Evolutionary conservation across 2,888 invertebrate genomes (phyloP).

Genomic region (Macrophya annulata): DNA sequence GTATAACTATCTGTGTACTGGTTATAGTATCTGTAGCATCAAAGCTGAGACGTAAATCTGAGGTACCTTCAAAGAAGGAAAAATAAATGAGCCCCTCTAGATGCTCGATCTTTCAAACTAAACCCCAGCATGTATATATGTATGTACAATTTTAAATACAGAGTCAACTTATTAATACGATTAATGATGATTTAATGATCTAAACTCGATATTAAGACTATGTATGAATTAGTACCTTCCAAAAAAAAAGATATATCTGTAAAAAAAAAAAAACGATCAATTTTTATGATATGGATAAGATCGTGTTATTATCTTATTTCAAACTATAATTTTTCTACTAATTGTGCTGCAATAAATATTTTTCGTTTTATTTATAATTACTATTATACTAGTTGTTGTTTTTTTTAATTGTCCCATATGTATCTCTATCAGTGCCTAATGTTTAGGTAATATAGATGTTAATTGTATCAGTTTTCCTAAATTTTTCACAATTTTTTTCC

Average conservation of each 20-base stretch:
- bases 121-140: slow-evolving; percentile 11
- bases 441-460: background rate
- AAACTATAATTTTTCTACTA: slow-evolving; percentile 44
- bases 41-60: slow-evolving; percentile 72
- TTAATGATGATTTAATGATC: background rate
- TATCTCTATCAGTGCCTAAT: background rate
- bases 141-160: slow-evolving; percentile 25
- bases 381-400: background rate
- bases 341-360: slow-evolving; percentile 47
- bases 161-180: background rate
- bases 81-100: slow-evolving; percentile 62
- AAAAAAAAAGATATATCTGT: too few relatives aligned
- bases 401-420: background rate
- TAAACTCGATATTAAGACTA: background rate
- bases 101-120: background rate
- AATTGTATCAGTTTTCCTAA: background rate
- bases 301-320: background rate
- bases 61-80: slow-evolving; percentile 73
- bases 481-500: background rate
- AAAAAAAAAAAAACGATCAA: slow-evolving; percentile 16
- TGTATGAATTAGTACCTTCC: slow-evolving; percentile 31
- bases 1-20: slow-evolving; percentile 79
- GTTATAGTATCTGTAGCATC: slow-evolving; percentile 77
- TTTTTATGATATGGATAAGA: slow-evolving; percentile 21
- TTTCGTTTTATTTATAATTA: slow-evolving; percentile 40